Percentiles rank a stretch among this genome's conserved stretches.
These are phyloP conservation scores for Callipepla squamata DNA, from an alignment of 2,113 vertebrate species.

Conservation along the genomic window DNA sequence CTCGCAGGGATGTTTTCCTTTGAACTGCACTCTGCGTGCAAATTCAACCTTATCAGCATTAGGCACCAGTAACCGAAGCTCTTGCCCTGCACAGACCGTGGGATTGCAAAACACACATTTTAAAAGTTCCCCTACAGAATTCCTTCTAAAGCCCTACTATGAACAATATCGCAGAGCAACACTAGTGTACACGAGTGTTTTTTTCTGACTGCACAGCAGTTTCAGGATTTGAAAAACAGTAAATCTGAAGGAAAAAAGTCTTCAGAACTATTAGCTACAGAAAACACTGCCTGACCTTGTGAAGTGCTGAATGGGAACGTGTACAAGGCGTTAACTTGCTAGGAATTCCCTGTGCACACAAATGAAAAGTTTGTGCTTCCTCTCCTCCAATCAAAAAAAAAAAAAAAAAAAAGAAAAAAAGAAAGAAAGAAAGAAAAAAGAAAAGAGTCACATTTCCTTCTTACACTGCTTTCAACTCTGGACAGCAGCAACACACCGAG, in stretches of 20 bases:
- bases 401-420: neutral
- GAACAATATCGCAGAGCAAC: neutral
- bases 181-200: neutral
- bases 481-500: neutral
- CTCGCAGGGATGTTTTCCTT: neutral
- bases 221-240: neutral
- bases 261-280: neutral
- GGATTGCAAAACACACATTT: neutral
- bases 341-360: conserved; percentile 5
- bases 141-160: neutral
- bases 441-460: neutral
- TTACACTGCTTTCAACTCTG: neutral
- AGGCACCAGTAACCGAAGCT: neutral
- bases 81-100: neutral
- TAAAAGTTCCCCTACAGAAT: neutral
- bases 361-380: neutral
- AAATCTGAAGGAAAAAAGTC: neutral
- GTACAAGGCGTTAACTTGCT: neutral
- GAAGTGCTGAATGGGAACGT: neutral
- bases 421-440: neutral
- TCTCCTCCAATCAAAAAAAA: neutral
- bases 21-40: neutral
- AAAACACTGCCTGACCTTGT: neutral
- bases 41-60: neutral
- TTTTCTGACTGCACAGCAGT: neutral